phyloP scores from a whole-genome alignment of 64 coral and sea anemone genomes.

The Montipora efflorescens region DNA sequence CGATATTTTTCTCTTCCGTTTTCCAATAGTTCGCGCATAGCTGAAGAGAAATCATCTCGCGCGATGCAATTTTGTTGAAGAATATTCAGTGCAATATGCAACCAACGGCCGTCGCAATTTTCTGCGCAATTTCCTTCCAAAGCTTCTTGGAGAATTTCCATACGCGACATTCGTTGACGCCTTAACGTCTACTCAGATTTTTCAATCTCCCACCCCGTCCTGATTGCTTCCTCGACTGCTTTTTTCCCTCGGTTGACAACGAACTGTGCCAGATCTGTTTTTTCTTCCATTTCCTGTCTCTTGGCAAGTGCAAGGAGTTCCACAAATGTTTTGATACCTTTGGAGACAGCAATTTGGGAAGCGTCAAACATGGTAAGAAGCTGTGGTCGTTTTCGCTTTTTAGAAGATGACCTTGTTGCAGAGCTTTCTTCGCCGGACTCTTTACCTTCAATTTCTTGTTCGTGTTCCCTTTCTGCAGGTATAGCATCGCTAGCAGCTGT shows the following conservation, averaged over 20 bases:
- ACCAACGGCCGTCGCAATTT: constrained; percentile 51
- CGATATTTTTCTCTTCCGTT: no score
- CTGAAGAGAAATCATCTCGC: no score
- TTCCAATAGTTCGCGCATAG: no score
- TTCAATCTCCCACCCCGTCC: constrained; percentile 14
- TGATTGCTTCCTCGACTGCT: constrained; percentile 62
- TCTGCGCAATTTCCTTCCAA: constrained; percentile 26
- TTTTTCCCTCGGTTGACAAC: constrained; percentile 61
- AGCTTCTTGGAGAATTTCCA: constrained; percentile 45
- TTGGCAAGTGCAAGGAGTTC: constrained; percentile 55
- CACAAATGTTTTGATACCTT: constrained; percentile 25
- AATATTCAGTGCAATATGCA: constrained; percentile 12
- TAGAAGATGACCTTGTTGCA: neutral
- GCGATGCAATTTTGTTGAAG: no score
- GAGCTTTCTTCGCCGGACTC: neutral
- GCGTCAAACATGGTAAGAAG: constrained; percentile 51
- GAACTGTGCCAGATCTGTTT: constrained; percentile 55
- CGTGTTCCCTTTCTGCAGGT: neutral
- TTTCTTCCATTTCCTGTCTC: constrained; percentile 34
- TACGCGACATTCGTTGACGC: constrained; percentile 17
- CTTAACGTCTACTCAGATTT: constrained; percentile 29
- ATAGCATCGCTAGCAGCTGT: no score
- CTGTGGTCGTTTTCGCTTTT: neutral
- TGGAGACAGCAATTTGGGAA: constrained; percentile 48
- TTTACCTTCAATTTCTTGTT: neutral